A percentile compares a stretch with the other conserved stretches of the same genome.
Conservation (phyloP, 2,113 vertebrate species). For the Sialia sialis region DNA sequence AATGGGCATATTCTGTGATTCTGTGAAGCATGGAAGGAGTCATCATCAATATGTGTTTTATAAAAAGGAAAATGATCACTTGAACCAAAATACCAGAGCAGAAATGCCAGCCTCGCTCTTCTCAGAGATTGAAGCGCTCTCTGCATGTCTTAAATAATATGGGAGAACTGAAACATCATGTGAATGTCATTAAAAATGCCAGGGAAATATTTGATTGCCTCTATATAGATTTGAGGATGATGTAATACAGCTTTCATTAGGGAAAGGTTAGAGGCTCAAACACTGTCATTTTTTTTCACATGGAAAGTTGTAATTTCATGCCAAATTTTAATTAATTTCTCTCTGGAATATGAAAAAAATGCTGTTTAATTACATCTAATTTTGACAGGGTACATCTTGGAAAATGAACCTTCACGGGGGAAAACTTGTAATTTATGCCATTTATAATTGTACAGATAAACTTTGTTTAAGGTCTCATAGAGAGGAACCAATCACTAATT, state of each 20-base stretch:
- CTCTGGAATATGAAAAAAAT: not conserved
- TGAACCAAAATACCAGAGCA: not conserved
- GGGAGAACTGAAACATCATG: not conserved
- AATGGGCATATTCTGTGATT: not conserved
- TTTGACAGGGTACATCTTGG: not conserved
- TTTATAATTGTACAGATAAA: slow-evolving; percentile 10
- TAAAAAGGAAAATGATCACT: not conserved
- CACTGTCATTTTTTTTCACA: not conserved
- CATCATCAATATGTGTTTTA: not conserved
- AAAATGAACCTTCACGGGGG: not conserved
- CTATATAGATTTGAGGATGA: not conserved
- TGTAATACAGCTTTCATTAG: not conserved
- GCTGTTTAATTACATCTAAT: not conserved
- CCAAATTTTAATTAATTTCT: slow-evolving; percentile 8
- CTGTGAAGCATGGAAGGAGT: not conserved
- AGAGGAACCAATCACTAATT: not conserved
- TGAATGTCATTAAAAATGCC: not conserved
- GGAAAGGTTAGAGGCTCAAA: not conserved
- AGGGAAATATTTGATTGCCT: not conserved
- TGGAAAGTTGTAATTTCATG: not conserved
- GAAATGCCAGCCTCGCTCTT: not conserved
- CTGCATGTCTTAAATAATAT: not conserved
- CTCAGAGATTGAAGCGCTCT: not conserved
- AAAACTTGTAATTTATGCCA: not conserved
- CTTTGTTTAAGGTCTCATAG: not conserved